A percentile compares a stretch with the other conserved stretches of the same genome.
Evolutionary conservation across 1,140 invertebrate genomes (phyloP).

Genomic region (Lordiphosa collinella): DNA sequence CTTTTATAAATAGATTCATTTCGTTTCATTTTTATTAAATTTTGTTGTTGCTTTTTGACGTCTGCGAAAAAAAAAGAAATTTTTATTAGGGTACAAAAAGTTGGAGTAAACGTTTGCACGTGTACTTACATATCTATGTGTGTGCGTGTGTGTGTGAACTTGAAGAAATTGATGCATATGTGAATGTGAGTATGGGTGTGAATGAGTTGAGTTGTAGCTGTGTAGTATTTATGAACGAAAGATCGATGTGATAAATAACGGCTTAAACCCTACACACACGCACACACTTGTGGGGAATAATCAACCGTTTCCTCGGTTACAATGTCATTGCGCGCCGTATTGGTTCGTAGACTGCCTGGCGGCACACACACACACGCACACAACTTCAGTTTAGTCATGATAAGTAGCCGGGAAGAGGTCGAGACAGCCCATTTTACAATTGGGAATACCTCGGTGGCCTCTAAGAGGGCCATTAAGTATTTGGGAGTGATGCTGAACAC

Average conservation of each 20-base stretch:
- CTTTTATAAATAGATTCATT: conserved; percentile 73
- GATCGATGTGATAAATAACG: conserved; percentile 42
- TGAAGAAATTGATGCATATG: conserved; percentile 48
- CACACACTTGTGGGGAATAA: conserved; percentile 11
- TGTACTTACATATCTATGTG: conserved; percentile 30
- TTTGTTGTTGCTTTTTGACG: conserved; percentile 65
- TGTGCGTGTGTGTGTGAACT: conserved; percentile 33
- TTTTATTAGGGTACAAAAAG: conserved; percentile 4
- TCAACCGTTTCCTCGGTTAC: conserved; percentile 58
- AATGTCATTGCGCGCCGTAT: conserved; percentile 51
- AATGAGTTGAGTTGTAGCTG: conserved; percentile 49
- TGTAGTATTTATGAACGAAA: conserved; percentile 49
- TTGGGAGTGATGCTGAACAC: not conserved
- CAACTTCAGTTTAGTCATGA: too few relatives aligned
- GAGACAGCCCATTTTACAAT: too few relatives aligned
- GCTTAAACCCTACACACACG: conserved; percentile 15
- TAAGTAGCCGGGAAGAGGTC: too few relatives aligned
- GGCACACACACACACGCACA: conserved; percentile 26
- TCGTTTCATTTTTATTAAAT: conserved; percentile 42
- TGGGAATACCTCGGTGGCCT: too few relatives aligned
- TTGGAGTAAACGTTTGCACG: too few relatives aligned
- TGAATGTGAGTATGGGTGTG: conserved; percentile 21
- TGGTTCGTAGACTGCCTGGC: conserved; percentile 63
- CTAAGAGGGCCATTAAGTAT: not conserved
- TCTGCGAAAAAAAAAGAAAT: conserved; percentile 18